A percentile compares a stretch with the other conserved stretches of the same genome.
phyloP scores from a whole-genome alignment of 2,113 vertebrate species.

The Noturus placidus region DNA sequence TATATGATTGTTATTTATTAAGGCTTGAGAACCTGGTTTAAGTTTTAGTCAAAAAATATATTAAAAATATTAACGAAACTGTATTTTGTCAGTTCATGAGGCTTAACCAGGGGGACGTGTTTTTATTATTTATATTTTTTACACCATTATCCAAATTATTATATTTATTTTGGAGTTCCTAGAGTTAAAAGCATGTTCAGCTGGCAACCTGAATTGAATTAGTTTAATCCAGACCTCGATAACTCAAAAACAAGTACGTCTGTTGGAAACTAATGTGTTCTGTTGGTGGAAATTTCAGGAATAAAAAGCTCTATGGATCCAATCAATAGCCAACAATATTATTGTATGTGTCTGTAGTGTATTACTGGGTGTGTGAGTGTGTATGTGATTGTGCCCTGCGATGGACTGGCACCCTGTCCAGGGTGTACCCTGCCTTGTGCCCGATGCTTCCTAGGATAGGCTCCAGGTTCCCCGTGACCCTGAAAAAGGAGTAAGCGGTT shows the following conservation, averaged over 20 bases:
- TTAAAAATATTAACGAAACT: neutral
- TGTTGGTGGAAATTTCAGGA: neutral
- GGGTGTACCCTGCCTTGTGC: no score
- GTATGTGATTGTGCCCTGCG: no score
- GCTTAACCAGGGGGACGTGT: neutral
- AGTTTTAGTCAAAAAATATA: neutral
- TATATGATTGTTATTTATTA: constrained; percentile 15
- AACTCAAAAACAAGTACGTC: neutral
- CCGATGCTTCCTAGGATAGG: no score
- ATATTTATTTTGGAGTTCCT: neutral
- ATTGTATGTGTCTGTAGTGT: no score
- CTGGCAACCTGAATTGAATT: neutral
- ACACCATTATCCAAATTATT: neutral
- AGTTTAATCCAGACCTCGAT: neutral
- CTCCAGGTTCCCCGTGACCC: no score
- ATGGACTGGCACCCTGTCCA: no score
- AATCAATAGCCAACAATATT: neutral
- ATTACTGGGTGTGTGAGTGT: no score
- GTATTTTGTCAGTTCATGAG: neutral
- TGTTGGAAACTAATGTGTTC: neutral
- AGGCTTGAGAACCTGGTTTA: neutral
- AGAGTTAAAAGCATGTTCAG: neutral
- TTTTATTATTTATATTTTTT: neutral
- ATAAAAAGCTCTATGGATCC: neutral
- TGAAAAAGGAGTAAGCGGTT: no score